Evolutionary conservation across 2,797 vertebrate genomes (phyloP).

Genomic region (Tadarida brasiliensis): DNA sequence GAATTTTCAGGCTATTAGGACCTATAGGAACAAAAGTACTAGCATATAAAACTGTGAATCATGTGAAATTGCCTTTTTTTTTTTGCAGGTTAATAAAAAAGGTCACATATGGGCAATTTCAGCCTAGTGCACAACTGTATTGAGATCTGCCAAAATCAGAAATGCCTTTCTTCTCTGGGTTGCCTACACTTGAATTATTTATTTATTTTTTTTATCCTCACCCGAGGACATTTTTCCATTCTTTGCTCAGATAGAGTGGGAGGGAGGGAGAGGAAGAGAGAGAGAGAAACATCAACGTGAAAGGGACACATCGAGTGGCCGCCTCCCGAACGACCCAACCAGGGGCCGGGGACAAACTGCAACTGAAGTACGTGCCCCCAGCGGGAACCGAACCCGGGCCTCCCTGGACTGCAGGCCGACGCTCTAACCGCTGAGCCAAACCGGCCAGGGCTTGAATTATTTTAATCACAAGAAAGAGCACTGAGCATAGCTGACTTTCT

Average conservation of each 20-base stretch:
- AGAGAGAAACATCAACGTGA: no score
- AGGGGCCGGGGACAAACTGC: no score
- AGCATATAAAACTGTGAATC: not conserved
- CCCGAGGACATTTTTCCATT: no score
- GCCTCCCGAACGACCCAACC: no score
- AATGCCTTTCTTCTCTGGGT: conserved; percentile 34
- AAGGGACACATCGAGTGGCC: no score
- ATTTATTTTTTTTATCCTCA: no score
- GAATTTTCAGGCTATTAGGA: not conserved
- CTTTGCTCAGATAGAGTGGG: no score
- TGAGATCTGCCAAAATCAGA: not conserved
- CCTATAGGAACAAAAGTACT: not conserved
- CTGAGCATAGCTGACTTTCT: not conserved
- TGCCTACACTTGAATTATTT: conserved; percentile 1
- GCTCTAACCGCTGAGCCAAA: no score
- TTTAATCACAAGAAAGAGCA: not conserved
- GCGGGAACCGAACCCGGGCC: no score
- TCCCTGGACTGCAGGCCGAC: no score
- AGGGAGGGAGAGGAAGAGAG: no score
- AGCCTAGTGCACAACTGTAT: not conserved
- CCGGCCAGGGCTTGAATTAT: not conserved
- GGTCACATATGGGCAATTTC: not conserved
- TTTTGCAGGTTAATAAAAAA: not conserved
- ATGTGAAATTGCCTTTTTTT: not conserved
- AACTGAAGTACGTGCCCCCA: no score